Conservation (phyloP, 1,140 invertebrate species). For the Drosophila ercepeae region DNA sequence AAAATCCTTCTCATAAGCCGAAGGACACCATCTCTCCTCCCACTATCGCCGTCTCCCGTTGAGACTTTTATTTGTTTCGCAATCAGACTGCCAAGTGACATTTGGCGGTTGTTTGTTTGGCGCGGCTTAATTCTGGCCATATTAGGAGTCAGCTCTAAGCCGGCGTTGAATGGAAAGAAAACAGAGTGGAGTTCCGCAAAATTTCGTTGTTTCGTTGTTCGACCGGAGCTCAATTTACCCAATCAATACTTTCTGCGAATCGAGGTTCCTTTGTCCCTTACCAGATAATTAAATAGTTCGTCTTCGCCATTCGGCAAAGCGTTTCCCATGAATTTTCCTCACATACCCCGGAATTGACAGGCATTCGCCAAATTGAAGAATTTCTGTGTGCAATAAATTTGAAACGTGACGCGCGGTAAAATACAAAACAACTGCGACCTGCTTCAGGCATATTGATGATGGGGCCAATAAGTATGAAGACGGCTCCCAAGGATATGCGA, state of each 20-base stretch:
- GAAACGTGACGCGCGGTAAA: constrained; percentile 64
- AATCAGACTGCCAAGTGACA: constrained; percentile 54
- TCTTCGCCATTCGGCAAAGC: background rate
- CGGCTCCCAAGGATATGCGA: constrained; percentile 27
- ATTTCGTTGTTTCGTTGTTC: background rate
- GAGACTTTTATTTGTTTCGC: constrained; percentile 62
- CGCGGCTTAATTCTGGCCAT: constrained; percentile 29
- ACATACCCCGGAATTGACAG: constrained; percentile 16
- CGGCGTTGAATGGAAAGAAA: constrained; percentile 25
- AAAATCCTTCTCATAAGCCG: constrained; percentile 13
- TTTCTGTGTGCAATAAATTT: constrained; percentile 75
- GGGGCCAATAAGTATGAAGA: constrained; percentile 42
- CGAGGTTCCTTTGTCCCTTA: background rate
- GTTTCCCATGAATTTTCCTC: constrained; percentile 1
- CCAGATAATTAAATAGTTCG: constrained; percentile 45
- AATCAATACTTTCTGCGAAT: constrained; percentile 27
- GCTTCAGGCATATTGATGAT: constrained; percentile 50
- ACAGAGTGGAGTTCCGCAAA: constrained; percentile 2
- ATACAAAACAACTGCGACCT: constrained; percentile 53
- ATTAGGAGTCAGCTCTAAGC: constrained; percentile 25
- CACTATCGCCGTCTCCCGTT: background rate
- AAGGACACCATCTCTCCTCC: constrained; percentile 12
- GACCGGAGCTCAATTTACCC: background rate
- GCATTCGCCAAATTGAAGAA: constrained; percentile 63
- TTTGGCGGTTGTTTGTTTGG: constrained; percentile 46